phyloP scores from a whole-genome alignment of 2,888 invertebrate genomes.

The Rhimphoctona megacephalus region DNA sequence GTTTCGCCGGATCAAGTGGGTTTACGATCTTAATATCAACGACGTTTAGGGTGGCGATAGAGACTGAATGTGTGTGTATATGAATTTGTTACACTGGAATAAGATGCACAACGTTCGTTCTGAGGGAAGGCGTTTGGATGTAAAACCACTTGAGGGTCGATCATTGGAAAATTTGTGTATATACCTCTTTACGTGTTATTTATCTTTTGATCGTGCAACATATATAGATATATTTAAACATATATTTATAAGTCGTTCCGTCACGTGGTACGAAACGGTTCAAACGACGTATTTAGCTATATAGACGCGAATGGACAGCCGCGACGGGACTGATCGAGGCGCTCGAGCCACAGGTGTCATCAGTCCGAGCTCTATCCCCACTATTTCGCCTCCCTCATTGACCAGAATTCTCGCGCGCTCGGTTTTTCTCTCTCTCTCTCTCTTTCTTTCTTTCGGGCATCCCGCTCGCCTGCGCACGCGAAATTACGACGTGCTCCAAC shows the following conservation, averaged over 20 bases:
- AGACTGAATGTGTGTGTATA: background rate
- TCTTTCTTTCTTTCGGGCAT: conserved; percentile 7
- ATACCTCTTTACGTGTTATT: conserved; percentile 19
- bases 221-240: conserved; percentile 28
- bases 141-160: conserved; percentile 32
- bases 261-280: conserved; percentile 76
- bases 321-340: conserved; percentile 82
- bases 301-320: conserved; percentile 81
- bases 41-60: conserved; percentile 39
- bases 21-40: conserved; percentile 59
- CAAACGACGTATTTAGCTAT: conserved; percentile 70
- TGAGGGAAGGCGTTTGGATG: conserved; percentile 19
- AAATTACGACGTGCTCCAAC: conserved; percentile 54
- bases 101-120: conserved; percentile 49
- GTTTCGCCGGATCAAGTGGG: conserved; percentile 56
- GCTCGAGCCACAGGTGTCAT: conserved; percentile 83
- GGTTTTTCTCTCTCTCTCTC: conserved; percentile 44
- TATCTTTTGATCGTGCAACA: conserved; percentile 15
- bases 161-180: conserved; percentile 44
- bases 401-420: conserved; percentile 59
- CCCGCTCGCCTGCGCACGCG: conserved; percentile 59
- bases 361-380: conserved; percentile 73
- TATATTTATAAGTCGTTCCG: conserved; percentile 67
- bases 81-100: conserved; percentile 47
- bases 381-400: conserved; percentile 65